phyloP scores from a whole-genome alignment of 2,113 vertebrate species.

The Cyanoliseus patagonus region DNA sequence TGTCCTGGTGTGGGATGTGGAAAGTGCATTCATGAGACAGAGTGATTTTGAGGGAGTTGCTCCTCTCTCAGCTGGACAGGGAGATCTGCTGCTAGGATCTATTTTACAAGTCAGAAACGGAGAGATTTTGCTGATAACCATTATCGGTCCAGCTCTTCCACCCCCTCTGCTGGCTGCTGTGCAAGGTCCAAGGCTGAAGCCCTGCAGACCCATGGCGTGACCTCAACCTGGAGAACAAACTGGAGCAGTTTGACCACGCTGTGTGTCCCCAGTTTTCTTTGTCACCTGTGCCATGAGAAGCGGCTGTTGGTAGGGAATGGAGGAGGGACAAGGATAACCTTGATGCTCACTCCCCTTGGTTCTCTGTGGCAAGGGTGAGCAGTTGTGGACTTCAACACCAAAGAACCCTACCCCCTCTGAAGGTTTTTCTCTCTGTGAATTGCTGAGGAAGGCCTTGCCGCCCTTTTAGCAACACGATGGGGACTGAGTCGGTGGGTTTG shows the following conservation, averaged over 20 bases:
- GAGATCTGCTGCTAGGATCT: background rate
- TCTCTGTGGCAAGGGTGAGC: background rate
- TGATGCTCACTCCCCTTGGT: fast-evolving
- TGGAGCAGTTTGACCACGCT: background rate
- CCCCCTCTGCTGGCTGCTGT: slow-evolving; percentile 7
- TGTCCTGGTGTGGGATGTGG: background rate
- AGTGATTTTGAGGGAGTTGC: background rate
- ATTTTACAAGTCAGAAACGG: background rate
- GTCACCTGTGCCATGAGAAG: background rate
- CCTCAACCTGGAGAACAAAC: background rate
- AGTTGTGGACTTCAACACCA: background rate
- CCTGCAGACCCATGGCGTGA: fast-evolving
- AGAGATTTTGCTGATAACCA: fast-evolving
- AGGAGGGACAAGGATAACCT: background rate
- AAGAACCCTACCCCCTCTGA: background rate
- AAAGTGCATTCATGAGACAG: no score
- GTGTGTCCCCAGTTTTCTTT: fast-evolving
- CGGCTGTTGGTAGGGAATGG: background rate
- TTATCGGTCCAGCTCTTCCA: background rate
- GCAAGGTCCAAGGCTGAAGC: background rate
- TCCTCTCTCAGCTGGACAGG: background rate
- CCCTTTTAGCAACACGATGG: background rate
- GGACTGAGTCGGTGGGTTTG: background rate
- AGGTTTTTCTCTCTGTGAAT: background rate
- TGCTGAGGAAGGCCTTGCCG: background rate